Evolutionary conservation across 1,140 invertebrate genomes (phyloP).

Genomic region (Calliopsis andreniformis): DNA sequence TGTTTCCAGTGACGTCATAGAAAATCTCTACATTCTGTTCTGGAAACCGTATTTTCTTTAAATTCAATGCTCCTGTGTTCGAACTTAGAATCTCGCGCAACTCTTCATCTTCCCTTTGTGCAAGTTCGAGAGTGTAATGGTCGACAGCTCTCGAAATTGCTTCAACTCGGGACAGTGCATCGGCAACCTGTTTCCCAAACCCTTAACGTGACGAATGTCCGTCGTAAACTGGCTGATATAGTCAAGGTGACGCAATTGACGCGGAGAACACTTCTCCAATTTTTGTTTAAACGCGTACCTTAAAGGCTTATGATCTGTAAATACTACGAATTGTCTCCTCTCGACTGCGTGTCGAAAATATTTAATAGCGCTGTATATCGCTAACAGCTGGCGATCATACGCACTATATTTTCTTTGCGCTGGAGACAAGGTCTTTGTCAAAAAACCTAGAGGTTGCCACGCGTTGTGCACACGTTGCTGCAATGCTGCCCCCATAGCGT

Average conservation of each 20-base stretch:
- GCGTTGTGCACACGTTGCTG: background rate
- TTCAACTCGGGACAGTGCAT: background rate
- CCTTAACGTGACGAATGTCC: background rate
- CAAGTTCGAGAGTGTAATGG: too few species aligned
- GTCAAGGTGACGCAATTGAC: conserved; percentile 5
- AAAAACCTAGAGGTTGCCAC: background rate
- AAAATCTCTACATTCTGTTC: too few species aligned
- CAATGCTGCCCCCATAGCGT: background rate
- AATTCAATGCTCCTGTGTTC: too few species aligned
- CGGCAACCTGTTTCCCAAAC: background rate
- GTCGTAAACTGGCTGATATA: background rate
- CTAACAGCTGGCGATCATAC: background rate
- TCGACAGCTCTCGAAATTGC: too few species aligned
- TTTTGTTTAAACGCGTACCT: background rate
- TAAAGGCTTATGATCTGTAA: conserved; percentile 1
- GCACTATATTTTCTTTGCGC: conserved; percentile 4
- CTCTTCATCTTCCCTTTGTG: too few species aligned
- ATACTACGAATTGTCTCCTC: background rate
- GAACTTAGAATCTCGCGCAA: too few species aligned
- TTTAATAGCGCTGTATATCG: background rate
- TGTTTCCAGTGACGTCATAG: too few species aligned
- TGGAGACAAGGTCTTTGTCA: background rate
- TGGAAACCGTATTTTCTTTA: too few species aligned
- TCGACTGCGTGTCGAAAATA: conserved; percentile 8
- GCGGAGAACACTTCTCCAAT: too few species aligned